Conservation (phyloP, 2,888 invertebrate species). For the Idaea dimidiata region DNA sequence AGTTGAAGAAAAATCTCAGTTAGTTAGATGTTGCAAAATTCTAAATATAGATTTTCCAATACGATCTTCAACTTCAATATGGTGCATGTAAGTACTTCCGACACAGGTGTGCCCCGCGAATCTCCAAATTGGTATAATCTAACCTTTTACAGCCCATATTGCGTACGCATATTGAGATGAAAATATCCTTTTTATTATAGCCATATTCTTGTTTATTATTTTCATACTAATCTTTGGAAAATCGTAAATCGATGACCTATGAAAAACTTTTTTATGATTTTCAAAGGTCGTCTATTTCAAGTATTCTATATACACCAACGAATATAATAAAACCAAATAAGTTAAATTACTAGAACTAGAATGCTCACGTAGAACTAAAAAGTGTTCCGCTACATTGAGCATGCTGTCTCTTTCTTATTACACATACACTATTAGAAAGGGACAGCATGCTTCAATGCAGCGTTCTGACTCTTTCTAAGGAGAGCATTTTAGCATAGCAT, state of each 20-base stretch:
- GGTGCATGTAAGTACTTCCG: slow-evolving; percentile 18
- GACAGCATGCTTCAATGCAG: too few species aligned
- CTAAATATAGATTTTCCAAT: neutral
- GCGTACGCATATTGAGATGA: slow-evolving; percentile 19
- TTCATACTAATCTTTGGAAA: neutral
- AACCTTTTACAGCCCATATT: slow-evolving; percentile 23
- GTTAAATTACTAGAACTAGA: too few species aligned
- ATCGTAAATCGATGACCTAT: neutral
- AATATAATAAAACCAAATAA: too few species aligned
- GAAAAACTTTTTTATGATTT: neutral
- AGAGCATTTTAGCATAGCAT: too few species aligned
- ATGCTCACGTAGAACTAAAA: too few species aligned
- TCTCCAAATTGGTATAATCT: slow-evolving; percentile 21
- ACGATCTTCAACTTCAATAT: slow-evolving; percentile 11
- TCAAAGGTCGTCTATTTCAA: too few species aligned
- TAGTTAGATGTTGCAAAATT: neutral
- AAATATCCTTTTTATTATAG: neutral
- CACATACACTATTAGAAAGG: too few species aligned
- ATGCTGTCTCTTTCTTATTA: too few species aligned
- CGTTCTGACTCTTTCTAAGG: too few species aligned
- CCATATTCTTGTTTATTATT: neutral
- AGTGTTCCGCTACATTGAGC: too few species aligned
- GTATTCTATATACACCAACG: too few species aligned
- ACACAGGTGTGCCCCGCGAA: slow-evolving; percentile 23
- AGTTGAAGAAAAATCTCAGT: too few species aligned